Evolutionary conservation across 2,888 invertebrate species (phyloP).

Genomic region (Atethmia centrago): DNA sequence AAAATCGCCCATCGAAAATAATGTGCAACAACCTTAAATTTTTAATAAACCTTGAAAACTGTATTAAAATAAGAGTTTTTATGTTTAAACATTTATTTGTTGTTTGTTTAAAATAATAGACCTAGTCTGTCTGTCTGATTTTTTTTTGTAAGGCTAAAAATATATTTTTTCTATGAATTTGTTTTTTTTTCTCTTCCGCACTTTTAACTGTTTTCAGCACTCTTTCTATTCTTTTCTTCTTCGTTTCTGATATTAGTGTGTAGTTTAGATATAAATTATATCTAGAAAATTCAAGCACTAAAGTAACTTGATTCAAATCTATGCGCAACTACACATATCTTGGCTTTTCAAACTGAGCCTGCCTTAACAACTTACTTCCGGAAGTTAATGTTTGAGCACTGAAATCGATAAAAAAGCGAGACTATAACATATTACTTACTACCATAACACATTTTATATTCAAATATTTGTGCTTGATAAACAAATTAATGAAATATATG

Average conservation of each 20-base stretch:
- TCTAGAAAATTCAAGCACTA: background rate
- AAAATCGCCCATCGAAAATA: background rate
- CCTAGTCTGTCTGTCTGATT: constrained; percentile 71
- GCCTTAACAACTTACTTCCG: constrained; percentile 53
- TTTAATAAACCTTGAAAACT: constrained; percentile 30
- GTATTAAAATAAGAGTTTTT: constrained; percentile 39
- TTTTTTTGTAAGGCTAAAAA: constrained; percentile 63
- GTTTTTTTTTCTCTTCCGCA: constrained; percentile 50
- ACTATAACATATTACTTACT: constrained; percentile 1
- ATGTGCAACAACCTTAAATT: constrained; percentile 35
- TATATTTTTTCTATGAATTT: constrained; percentile 68
- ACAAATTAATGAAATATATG: background rate
- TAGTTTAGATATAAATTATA: constrained; percentile 16
- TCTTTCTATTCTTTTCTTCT: constrained; percentile 11
- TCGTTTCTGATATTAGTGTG: constrained; percentile 30
- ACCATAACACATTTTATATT: background rate
- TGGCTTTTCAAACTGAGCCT: constrained; percentile 55
- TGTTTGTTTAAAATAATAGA: constrained; percentile 56
- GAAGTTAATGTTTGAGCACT: constrained; percentile 8
- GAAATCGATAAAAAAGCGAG: background rate
- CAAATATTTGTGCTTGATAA: constrained; percentile 7
- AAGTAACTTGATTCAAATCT: constrained; percentile 14
- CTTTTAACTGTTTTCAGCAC: constrained; percentile 46
- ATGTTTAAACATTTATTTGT: constrained; percentile 43
- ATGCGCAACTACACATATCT: constrained; percentile 58